phyloP scores from a whole-genome alignment of 2,797 vertebrate species.

The Tenualosa thibaudeaui region DNA sequence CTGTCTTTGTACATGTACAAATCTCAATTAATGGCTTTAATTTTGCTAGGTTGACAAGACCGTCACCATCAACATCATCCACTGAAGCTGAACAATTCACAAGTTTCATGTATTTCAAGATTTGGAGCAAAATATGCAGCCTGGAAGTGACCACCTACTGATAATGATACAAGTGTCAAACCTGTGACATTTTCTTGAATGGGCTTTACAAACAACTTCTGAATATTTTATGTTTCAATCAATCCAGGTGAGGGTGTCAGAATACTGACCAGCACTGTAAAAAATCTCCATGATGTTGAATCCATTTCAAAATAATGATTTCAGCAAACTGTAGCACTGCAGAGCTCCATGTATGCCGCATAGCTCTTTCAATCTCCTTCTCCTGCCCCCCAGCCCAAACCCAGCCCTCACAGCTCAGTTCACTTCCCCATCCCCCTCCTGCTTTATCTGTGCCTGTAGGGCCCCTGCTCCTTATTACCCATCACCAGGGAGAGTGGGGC shows the following conservation, averaged over 20 bases:
- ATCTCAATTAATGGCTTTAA: background rate
- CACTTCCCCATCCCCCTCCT: background rate
- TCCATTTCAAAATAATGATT: background rate
- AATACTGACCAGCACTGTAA: background rate
- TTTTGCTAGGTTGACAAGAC: too few species aligned
- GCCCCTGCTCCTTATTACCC: conserved; percentile 53
- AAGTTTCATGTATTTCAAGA: too few species aligned
- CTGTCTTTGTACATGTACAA: background rate
- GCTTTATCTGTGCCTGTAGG: background rate
- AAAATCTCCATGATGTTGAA: background rate
- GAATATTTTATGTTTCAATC: background rate
- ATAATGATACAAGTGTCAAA: background rate
- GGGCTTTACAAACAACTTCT: background rate
- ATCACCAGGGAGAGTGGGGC: conserved; percentile 43
- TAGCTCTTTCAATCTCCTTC: background rate
- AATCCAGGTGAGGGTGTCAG: background rate
- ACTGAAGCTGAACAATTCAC: too few species aligned
- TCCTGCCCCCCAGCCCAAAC: background rate
- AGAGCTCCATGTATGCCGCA: background rate
- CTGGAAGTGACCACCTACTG: background rate
- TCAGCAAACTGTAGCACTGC: background rate
- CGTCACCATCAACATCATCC: too few species aligned
- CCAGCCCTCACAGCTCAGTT: background rate
- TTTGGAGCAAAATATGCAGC: too few species aligned
- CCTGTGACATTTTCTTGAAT: background rate